A percentile compares a stretch with the other conserved stretches of the same genome.
phyloP scores from a whole-genome alignment of 1,140 invertebrate genomes.

The Eumeta japonica region DNA sequence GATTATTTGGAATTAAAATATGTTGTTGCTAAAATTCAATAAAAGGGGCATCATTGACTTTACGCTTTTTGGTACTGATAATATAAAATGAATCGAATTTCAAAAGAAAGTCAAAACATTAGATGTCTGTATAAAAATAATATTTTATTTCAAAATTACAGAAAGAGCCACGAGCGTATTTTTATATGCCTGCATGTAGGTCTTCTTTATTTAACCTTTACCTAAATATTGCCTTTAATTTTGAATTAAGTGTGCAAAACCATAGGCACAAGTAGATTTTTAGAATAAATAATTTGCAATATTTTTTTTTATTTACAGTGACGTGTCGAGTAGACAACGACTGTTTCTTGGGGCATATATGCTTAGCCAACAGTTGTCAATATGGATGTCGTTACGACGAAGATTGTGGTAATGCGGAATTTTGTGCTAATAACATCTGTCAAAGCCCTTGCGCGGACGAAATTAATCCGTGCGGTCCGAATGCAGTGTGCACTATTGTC shows the following conservation, averaged over 20 bases:
- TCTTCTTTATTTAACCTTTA: too few species aligned
- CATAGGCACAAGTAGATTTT: neutral
- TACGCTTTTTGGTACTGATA: too few species aligned
- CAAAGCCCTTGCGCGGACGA: conserved; percentile 70
- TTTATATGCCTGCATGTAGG: neutral
- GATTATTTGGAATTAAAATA: too few species aligned
- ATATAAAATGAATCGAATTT: too few species aligned
- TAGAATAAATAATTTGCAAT: conserved; percentile 6
- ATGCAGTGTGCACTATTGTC: conserved; percentile 75
- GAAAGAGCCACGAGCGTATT: too few species aligned
- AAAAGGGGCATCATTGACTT: too few species aligned
- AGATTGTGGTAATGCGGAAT: conserved; percentile 80
- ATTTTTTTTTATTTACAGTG: conserved; percentile 54
- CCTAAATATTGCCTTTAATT: too few species aligned
- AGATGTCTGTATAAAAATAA: too few species aligned
- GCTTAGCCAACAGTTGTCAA: conserved; percentile 78
- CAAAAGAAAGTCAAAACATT: too few species aligned
- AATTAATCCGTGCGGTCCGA: conserved; percentile 77
- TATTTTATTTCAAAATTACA: too few species aligned
- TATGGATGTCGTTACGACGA: conserved; percentile 84
- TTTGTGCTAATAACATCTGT: conserved; percentile 77
- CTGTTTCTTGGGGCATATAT: conserved; percentile 88
- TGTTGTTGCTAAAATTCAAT: too few species aligned
- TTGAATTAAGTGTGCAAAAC: conserved; percentile 5
- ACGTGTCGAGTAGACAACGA: conserved; percentile 88